Evolutionary conservation across 2,797 vertebrate genomes (phyloP), one percentile per base, ranked within the genome.

Genomic region (Malacoraja senta): DNA sequence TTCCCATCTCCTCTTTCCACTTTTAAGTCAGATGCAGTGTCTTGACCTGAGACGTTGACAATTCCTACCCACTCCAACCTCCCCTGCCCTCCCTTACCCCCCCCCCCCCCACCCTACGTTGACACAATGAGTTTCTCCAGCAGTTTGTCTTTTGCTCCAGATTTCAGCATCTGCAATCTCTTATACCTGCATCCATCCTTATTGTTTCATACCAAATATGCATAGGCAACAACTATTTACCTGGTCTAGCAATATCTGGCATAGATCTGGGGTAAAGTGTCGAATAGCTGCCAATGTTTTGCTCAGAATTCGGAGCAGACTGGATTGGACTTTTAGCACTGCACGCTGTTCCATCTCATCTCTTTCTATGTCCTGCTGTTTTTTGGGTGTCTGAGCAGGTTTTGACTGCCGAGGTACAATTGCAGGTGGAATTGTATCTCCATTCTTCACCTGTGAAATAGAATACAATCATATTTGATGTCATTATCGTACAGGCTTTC

Each of bases 171-270:
- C 65, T 17, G 10, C 65, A 68, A 17, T 68, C 65, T 68, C 65
- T 53, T 53, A 68, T 68, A 17, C 17, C 71, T 26, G 65, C 12
- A 15, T 63, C 24, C n/a, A 8, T 21, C 32, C 12, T 88, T 68
- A 88, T 88, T 35, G 17, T 88, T 35, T 9, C 19, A n/a, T 61
- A 61, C 3, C 4, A 88, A 19, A 32, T 65, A 88, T 68, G 35
- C 8, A 68, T 32, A 0, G 3, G 19, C 32, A 68, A 17, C 3
- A 21, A 72, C n/a, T 0, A 0, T 35, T 35, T 94, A 99, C 99
- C 98, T 99, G 98, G 94, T 99, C 99, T 15, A 99, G 96, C 72
- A 99, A 97, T 58, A 99, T 99, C 96, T 99, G 99, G 95, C 98
- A 99, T 96, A 99, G 98, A 81, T 99, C 99, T 0, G 99, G 99